A percentile compares a stretch with the other conserved stretches of the same genome.
These are phyloP conservation scores for Passer montanus DNA, from an alignment of 2,113 vertebrate species.

Conservation along the genomic window DNA sequence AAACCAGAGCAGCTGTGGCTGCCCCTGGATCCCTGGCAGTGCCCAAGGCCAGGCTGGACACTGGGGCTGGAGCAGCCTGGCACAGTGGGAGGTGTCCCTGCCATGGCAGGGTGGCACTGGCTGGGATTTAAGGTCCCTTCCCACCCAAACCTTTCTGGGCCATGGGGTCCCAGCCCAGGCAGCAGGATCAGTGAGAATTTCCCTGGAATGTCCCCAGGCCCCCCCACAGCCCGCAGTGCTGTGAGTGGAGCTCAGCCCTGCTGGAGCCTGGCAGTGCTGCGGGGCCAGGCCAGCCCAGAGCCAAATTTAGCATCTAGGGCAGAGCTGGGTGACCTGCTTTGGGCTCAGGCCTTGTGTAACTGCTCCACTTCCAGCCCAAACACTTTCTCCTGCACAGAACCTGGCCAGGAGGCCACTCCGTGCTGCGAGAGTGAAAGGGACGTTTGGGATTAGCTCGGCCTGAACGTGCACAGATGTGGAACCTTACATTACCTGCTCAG, in stretches of 20 bases:
- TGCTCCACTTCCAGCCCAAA: background rate
- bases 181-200: accelerated
- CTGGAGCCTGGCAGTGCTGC: background rate
- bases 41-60: background rate
- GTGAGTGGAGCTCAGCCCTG: background rate
- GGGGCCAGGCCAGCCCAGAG: background rate
- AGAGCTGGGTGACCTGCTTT: background rate
- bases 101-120: background rate
- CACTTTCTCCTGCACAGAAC: background rate
- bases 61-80: background rate
- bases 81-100: background rate
- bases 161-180: background rate
- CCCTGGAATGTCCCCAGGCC: background rate
- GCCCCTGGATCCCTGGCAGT: background rate
- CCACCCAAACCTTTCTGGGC: accelerated
- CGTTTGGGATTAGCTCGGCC: background rate
- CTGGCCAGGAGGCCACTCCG: background rate
- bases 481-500: background rate
- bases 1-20: background rate
- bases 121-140: accelerated
- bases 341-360: background rate
- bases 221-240: accelerated
- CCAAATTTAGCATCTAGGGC: background rate
- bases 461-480: background rate
- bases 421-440: background rate